A percentile compares a stretch with the other conserved stretches of the same genome.
Evolutionary conservation across 2,113 vertebrate genomes (phyloP).

Genomic region (Melanerpes formicivorus): DNA sequence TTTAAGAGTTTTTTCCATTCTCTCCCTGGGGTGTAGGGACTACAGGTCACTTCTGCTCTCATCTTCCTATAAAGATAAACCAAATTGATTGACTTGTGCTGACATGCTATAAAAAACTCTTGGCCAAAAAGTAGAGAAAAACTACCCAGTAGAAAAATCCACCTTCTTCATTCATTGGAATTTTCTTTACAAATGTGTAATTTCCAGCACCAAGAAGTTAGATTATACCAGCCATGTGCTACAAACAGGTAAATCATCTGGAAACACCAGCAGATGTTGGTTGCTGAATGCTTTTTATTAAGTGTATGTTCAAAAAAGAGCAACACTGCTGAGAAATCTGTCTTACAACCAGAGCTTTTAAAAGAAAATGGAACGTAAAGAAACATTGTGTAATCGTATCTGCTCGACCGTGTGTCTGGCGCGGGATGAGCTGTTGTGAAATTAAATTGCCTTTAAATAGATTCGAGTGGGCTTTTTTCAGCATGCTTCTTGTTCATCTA

Average conservation of each 20-base stretch:
- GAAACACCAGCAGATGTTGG: background rate
- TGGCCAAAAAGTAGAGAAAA: background rate
- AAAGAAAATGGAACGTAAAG: slow-evolving; percentile 14
- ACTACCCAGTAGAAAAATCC: background rate
- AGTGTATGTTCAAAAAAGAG: slow-evolving; percentile 35
- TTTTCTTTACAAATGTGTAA: background rate
- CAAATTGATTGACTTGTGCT: background rate
- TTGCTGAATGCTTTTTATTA: background rate
- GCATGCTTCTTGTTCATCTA: background rate
- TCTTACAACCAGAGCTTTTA: background rate
- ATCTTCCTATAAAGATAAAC: background rate
- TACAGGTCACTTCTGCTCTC: background rate
- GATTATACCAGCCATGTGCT: background rate
- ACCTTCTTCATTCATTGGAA: background rate
- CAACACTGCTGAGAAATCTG: background rate
- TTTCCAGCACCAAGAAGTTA: background rate
- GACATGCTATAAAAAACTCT: background rate
- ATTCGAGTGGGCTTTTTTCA: background rate
- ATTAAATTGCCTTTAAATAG: background rate
- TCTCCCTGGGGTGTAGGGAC: background rate
- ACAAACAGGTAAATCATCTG: background rate
- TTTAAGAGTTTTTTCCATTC: background rate
- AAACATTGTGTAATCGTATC: background rate
- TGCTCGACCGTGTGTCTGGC: background rate
- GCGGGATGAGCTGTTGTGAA: background rate